Percentiles rank a stretch among this genome's conserved stretches.
Conservation (phyloP, 2,797 vertebrate species). For the Pangasius larnaudii region DNA sequence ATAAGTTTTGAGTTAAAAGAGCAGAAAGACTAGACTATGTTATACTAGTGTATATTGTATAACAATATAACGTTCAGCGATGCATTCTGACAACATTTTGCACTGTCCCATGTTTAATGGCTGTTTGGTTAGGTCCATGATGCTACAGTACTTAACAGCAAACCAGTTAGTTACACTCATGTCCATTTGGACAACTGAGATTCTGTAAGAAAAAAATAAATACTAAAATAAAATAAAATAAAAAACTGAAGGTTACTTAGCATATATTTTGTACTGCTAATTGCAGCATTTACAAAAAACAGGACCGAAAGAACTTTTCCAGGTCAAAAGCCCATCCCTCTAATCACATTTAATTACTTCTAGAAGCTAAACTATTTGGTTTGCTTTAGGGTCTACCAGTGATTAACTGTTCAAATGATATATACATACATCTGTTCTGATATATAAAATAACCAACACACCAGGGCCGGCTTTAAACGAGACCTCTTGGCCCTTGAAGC, state of each 20-base stretch:
- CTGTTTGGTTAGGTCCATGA: background rate
- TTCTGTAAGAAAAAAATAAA: background rate
- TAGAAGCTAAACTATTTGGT: background rate
- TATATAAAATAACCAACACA: conserved; percentile 31
- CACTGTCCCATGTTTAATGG: background rate
- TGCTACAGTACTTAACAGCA: background rate
- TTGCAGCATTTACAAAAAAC: background rate
- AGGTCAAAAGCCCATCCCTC: background rate
- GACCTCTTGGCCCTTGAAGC: conserved; percentile 36
- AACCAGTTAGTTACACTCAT: background rate
- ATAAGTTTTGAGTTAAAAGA: background rate
- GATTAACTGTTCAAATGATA: conserved; percentile 24
- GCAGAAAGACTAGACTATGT: background rate
- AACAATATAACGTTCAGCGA: background rate
- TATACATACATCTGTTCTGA: conserved; percentile 15
- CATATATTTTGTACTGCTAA: background rate
- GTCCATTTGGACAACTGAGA: background rate
- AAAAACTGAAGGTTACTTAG: background rate
- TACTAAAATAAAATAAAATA: too few species aligned
- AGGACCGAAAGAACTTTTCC: background rate
- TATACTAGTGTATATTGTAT: background rate
- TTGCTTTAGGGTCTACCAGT: conserved; percentile 23
- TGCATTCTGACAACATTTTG: background rate
- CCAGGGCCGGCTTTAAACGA: conserved; percentile 29
- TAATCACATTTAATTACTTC: conserved; percentile 16